Percentiles rank a stretch among this genome's conserved stretches.
These are phyloP conservation scores for Progne subis DNA, from an alignment of 2,113 vertebrate species.

Conservation along the genomic window DNA sequence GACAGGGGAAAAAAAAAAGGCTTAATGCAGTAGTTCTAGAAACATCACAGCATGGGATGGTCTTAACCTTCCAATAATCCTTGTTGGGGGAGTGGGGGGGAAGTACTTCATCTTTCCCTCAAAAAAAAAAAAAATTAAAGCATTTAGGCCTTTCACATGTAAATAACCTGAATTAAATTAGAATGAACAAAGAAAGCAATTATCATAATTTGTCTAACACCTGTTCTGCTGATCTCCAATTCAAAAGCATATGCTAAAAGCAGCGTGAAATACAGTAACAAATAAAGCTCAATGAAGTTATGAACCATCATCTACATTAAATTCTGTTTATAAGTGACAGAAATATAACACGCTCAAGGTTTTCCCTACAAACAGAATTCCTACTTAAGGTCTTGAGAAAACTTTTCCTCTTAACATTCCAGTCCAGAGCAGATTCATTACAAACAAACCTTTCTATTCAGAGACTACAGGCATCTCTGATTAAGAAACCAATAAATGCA, in stretches of 20 bases:
- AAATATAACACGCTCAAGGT: neutral
- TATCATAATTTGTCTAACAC: slow-evolving; percentile 78
- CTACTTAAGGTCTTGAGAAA: neutral
- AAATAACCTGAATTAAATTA: slow-evolving; percentile 77
- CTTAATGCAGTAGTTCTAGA: slow-evolving; percentile 71
- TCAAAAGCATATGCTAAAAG: slow-evolving; percentile 77
- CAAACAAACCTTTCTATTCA: slow-evolving; percentile 26
- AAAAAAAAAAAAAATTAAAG: slow-evolving; percentile 58
- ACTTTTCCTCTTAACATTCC: neutral
- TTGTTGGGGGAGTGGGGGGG: neutral
- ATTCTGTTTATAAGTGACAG: slow-evolving; percentile 41
- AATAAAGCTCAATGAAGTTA: slow-evolving; percentile 62
- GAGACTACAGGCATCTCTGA: neutral
- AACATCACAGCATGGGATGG: slow-evolving; percentile 69
- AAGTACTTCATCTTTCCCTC: slow-evolving; percentile 66
- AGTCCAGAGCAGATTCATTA: neutral
- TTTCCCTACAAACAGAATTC: neutral
- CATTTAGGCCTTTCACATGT: slow-evolving; percentile 78
- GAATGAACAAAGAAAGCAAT: slow-evolving; percentile 77
- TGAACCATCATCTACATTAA: slow-evolving; percentile 36
- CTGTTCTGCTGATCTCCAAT: slow-evolving; percentile 75
- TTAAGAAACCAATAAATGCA: neutral
- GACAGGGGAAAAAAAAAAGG: slow-evolving; percentile 40
- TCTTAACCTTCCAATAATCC: slow-evolving; percentile 68
- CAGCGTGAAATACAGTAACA: slow-evolving; percentile 66